Conservation (phyloP, 2,888 invertebrate species). For the Rutpela maculata region DNA sequence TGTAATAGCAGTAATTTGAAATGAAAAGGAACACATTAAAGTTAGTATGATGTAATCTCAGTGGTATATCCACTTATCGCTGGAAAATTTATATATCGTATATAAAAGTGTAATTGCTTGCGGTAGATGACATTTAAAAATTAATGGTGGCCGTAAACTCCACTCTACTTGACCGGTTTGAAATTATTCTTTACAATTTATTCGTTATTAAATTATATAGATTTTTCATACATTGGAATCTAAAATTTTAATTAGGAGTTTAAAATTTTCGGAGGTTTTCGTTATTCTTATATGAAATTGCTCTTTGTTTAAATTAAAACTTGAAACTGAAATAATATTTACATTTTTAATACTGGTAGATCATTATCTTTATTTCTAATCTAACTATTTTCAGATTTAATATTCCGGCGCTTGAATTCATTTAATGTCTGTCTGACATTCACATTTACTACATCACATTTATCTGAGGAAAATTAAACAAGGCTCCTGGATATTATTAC, state of each 20-base stretch:
- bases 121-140: slow-evolving; percentile 33
- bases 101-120: slow-evolving; percentile 36
- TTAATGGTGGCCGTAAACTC: slow-evolving; percentile 30
- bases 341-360: too few relatives aligned
- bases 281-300: too few relatives aligned
- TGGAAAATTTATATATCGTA: slow-evolving; percentile 25
- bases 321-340: background rate
- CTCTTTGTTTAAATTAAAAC: background rate
- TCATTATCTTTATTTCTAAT: too few relatives aligned
- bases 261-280: slow-evolving; percentile 1
- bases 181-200: slow-evolving; percentile 38
- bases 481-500: too few relatives aligned
- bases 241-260: slow-evolving; percentile 17
- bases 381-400: too few relatives aligned
- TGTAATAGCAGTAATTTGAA: background rate
- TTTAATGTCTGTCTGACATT: too few relatives aligned
- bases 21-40: background rate
- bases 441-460: too few relatives aligned
- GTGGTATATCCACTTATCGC: slow-evolving; percentile 23
- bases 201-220: slow-evolving; percentile 33
- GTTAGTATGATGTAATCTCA: background rate
- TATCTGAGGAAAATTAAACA: too few relatives aligned
- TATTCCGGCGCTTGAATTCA: too few relatives aligned
- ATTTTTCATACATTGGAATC: slow-evolving; percentile 18
- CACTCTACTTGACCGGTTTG: slow-evolving; percentile 15